Evolutionary conservation across 2,113 vertebrate genomes (phyloP), one percentile per base, ranked within the genome.

Genomic region (Nyctereutes procyonoides): DNA sequence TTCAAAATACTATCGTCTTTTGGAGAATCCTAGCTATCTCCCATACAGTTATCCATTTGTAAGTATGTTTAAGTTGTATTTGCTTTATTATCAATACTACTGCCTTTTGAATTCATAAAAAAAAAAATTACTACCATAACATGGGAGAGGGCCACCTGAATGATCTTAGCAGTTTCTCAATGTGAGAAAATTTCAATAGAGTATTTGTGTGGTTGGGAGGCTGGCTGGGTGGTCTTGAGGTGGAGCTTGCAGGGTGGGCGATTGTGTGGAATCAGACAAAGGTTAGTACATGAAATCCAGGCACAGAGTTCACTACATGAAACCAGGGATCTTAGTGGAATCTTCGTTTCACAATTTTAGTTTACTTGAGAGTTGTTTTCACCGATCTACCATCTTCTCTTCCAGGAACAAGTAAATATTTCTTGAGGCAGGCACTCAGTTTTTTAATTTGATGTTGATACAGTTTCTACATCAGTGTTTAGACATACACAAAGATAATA

Each of bases 241-340:
- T 43, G 14, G 13, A 9, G 14, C 1, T 30, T 20, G 14, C 8
- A 71, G 4, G 3, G 0, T 17, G 5, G 12, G 3, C 0, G 3
- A 11, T 2, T 28, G n/a, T 1, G n/a, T n/a, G 80, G 26, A 74
- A 63, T 0, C 73, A 2, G 12, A 0, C 43, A 26, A 65, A 76
- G 20, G 14, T 32, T 2, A 19, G 6, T 8, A 12, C 1, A 15
- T 14, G 6, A 5, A 51, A 14, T 4, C 43, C 14, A 5, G 3
- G 15, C 28, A 62, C 17, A 92, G 20, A 58, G n/a, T 0, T 43
- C 8, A 43, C 43, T 43, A 43, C 43, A 43, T 43, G 43, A 43
- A 43, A 43, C 43, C 43, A 43, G 0, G 0, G 12, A 0, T 19
- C 35, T 51, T 24, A 60, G 48, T 1, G 17, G 24, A 51, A 55